These are phyloP conservation scores for Falco biarmicus DNA, from an alignment of 2,797 vertebrate genomes.

Conservation along the genomic window DNA sequence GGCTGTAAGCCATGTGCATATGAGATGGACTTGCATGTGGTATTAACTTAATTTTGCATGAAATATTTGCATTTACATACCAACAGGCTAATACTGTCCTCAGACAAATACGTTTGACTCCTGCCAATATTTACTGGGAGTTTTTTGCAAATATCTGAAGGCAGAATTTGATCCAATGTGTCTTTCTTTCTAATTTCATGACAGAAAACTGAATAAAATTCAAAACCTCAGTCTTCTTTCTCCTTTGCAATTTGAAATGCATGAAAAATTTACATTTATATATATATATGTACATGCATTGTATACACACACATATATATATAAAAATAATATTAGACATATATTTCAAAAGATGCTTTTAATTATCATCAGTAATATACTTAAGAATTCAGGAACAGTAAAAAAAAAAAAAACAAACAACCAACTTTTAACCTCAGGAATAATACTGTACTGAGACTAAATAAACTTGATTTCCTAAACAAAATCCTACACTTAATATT, in stretches of 20 bases:
- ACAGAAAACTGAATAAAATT: slow-evolving; percentile 61
- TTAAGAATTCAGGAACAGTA: background rate
- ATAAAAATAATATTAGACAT: background rate
- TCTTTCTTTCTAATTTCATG: slow-evolving; percentile 62
- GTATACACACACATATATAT: background rate
- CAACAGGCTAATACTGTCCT: slow-evolving; percentile 15
- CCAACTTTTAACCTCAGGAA: background rate
- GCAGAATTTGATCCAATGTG: slow-evolving; percentile 41
- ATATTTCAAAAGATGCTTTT: slow-evolving; percentile 41
- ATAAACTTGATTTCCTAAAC: background rate
- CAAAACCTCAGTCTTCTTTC: slow-evolving; percentile 7
- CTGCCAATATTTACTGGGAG: background rate
- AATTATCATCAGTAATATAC: background rate
- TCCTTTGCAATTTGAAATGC: slow-evolving; percentile 33
- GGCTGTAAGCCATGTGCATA: slow-evolving; percentile 72
- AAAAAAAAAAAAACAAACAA: background rate
- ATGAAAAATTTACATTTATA: slow-evolving; percentile 14
- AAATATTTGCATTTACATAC: slow-evolving; percentile 79
- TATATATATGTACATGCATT: slow-evolving; percentile 13
- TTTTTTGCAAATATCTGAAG: slow-evolving; percentile 21
- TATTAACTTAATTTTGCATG: slow-evolving; percentile 83
- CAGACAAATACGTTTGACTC: slow-evolving; percentile 29
- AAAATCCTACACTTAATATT: background rate
- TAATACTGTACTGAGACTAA: background rate
- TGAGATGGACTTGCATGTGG: slow-evolving; percentile 77